Conservation (phyloP, 2,888 invertebrate genomes). For the Fissipunctia ypsillon region DNA sequence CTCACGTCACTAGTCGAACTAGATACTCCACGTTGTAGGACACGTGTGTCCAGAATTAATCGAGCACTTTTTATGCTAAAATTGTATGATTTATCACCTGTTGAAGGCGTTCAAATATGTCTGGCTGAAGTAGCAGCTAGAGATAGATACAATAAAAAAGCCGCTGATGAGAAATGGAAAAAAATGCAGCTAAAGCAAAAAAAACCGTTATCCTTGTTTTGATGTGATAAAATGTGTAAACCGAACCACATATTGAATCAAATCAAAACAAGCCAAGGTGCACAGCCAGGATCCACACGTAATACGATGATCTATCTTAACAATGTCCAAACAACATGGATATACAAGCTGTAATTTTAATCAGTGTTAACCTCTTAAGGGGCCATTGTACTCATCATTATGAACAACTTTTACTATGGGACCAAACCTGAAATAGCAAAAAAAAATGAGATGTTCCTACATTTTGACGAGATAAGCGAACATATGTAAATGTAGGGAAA, state of each 20-base stretch:
- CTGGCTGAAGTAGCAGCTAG: slow-evolving; percentile 1
- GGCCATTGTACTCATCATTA: too few relatives aligned
- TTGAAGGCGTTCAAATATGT: neutral
- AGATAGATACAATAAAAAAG: neutral
- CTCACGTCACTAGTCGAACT: slow-evolving; percentile 30
- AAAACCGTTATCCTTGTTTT: too few relatives aligned
- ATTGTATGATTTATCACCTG: slow-evolving; percentile 32
- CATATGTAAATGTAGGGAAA: too few relatives aligned
- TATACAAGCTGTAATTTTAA: too few relatives aligned
- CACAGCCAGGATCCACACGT: neutral
- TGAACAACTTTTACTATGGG: too few relatives aligned
- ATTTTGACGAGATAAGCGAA: too few relatives aligned
- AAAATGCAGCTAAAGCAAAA: neutral
- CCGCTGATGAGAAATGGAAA: neutral
- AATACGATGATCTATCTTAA: neutral
- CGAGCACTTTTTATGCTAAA: slow-evolving; percentile 43
- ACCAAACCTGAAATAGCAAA: too few relatives aligned
- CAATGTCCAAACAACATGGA: slow-evolving; percentile 24
- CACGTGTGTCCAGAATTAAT: slow-evolving; percentile 42
- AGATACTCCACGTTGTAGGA: slow-evolving; percentile 31
- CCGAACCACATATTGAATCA: too few relatives aligned
- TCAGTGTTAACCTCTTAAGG: too few relatives aligned
- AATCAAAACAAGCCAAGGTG: slow-evolving; percentile 16
- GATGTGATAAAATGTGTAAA: too few relatives aligned
- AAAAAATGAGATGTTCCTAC: too few relatives aligned